A percentile compares a stretch with the other conserved stretches of the same genome.
Evolutionary conservation across 2,888 invertebrate genomes (phyloP).

Genomic region (Caenorhabditis japonica): DNA sequence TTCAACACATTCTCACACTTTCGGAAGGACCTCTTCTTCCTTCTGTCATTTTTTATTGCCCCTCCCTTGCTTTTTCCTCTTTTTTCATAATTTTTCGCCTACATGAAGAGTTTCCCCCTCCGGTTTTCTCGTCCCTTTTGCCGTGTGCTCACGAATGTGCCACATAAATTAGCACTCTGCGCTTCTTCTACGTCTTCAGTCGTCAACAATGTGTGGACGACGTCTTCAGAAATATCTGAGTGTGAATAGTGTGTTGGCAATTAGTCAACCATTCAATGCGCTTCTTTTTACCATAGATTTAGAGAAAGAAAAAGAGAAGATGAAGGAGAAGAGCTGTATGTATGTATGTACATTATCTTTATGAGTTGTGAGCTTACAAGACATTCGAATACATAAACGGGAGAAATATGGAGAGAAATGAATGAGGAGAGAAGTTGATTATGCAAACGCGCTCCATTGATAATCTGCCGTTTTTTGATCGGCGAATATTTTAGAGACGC

Average conservation of each 20-base stretch:
- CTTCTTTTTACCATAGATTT: constrained; percentile 15
- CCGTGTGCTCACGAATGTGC: constrained; percentile 42
- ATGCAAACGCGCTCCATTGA: no score
- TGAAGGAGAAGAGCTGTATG: constrained; percentile 25
- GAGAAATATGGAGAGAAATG: background rate
- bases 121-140: constrained; percentile 6
- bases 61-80: constrained; percentile 1
- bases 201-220: constrained; percentile 32
- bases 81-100: constrained; percentile 37
- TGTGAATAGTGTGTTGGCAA: constrained; percentile 45
- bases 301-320: constrained; percentile 21
- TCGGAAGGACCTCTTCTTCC: constrained; percentile 13
- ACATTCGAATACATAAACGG: constrained; percentile 1
- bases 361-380: background rate
- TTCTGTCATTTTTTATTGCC: background rate
- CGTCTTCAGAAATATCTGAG: constrained; percentile 14
- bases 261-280: constrained; percentile 43
- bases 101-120: background rate
- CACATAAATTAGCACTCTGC: constrained; percentile 50
- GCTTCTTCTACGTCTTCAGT: constrained; percentile 28
- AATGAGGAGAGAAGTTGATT: constrained; percentile 5
- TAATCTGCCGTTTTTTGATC: no score
- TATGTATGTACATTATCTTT: constrained; percentile 30
- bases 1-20: constrained; percentile 53
- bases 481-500: no score